Percentiles rank a stretch among this genome's conserved stretches.
These are phyloP conservation scores for Tachina fera DNA, from an alignment of 2,888 invertebrate genomes.

Conservation along the genomic window DNA sequence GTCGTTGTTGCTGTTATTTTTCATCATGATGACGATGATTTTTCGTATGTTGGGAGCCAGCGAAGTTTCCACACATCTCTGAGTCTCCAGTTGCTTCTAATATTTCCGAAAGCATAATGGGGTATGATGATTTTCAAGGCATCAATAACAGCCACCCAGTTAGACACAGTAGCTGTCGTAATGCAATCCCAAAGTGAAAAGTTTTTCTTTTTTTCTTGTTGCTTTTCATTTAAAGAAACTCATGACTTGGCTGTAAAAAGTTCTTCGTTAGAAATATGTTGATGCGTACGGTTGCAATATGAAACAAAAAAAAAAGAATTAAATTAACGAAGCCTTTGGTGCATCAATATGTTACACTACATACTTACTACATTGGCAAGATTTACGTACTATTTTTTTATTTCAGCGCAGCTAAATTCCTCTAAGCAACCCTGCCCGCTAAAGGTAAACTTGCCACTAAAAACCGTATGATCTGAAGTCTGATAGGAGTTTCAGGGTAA, in stretches of 20 bases:
- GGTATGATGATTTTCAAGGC: conserved; percentile 64
- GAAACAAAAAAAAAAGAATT: neutral
- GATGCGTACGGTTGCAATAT: conserved; percentile 62
- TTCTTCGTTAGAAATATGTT: conserved; percentile 68
- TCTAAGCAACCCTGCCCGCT: neutral
- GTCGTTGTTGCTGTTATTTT: conserved; percentile 31
- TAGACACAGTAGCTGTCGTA: conserved; percentile 72
- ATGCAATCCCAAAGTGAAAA: conserved; percentile 71
- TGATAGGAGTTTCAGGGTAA: conserved; percentile 52
- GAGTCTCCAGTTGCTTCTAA: conserved; percentile 49
- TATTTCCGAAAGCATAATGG: conserved; percentile 16
- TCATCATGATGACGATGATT: conserved; percentile 53
- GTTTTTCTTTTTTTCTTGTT: conserved; percentile 44
- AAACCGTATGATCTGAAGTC: conserved; percentile 65
- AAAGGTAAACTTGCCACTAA: conserved; percentile 69
- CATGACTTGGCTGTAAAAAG: conserved; percentile 70
- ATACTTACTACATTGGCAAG: conserved; percentile 23
- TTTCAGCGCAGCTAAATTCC: conserved; percentile 14
- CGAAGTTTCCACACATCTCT: conserved; percentile 58
- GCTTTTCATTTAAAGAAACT: conserved; percentile 55
- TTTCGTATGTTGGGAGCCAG: conserved; percentile 51
- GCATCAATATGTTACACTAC: conserved; percentile 48
- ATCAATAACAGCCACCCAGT: conserved; percentile 72
- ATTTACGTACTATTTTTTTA: conserved; percentile 13
- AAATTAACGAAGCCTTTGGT: conserved; percentile 44